Percentiles rank a stretch among this genome's conserved stretches.
Conservation (phyloP, 2,113 vertebrate species). For the Varanus komodoensis region DNA sequence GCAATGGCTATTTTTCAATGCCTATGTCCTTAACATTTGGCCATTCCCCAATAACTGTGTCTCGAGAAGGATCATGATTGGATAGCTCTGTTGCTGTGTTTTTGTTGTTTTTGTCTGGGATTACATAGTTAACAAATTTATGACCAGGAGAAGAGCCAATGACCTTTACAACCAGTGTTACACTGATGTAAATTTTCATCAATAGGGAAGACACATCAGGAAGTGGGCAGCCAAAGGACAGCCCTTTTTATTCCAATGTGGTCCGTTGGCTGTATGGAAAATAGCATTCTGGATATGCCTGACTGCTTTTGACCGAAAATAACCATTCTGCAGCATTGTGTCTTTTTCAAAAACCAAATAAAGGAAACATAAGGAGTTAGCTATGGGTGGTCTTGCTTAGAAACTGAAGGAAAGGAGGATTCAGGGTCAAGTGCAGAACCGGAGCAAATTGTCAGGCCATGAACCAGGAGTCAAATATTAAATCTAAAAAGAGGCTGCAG, state of each 20-base stretch:
- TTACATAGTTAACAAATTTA: neutral
- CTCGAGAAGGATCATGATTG: neutral
- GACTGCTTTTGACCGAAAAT: neutral
- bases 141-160: neutral
- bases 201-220: neutral
- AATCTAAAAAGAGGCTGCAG: neutral
- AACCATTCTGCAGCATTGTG: neutral
- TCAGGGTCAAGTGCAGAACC: neutral
- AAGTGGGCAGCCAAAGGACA: conserved; percentile 4
- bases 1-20: neutral
- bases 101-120: neutral
- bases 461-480: neutral
- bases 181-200: neutral
- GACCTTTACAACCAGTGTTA: conserved; percentile 11
- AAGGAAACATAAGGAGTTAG: neutral
- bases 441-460: neutral
- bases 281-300: neutral
- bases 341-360: neutral
- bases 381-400: neutral
- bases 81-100: neutral
- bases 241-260: neutral
- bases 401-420: neutral
- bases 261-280: neutral
- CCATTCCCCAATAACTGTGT: neutral
- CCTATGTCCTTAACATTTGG: neutral